Evolutionary conservation across 2,888 invertebrate species (phyloP), one percentile per base, ranked within the genome.

Genomic region (Zele albiditarsus): DNA sequence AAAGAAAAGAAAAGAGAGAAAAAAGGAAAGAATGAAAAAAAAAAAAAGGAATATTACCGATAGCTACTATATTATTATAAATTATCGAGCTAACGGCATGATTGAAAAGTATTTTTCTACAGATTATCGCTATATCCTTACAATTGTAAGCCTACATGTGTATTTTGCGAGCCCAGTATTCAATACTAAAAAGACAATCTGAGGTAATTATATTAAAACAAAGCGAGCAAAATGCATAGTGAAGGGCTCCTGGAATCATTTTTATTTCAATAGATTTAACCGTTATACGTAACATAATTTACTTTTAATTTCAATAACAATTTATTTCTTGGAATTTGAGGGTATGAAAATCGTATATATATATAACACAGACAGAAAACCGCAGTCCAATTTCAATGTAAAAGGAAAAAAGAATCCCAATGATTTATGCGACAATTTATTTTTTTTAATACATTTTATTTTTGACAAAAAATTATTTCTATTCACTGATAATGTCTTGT

Each of bases 171-270:
- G 53, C 73, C 8, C 71, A 75, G 28, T 71, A 67, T 73, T 73
- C 57, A 66, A 75, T 71, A 53, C 66, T 71, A 65, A 77, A 46
- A 71, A 72, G 79, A 76, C 74, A 79, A 79, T 79, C 75, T 74
- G 71, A 74, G 71, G 28, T 71, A 49, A 75, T 25, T 72, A 27
- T 60, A 25, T 25, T 20, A 38, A 38, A 38, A 38, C 58, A 16
- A 60, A 60, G 58, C 46, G n/a, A 46, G 16, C 46, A 46, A 46
- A 46, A 46, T 46, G 53, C 20, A 53, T 20, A 53, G 6, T n/a
- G 20, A 1, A 53, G n/a, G 53, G 10, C 53, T 23, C 23, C n/a
- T 53, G n/a, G n/a, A 20, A n/a, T 20, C 2, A 10, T 53, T 2
- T 20, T 53, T 53, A 23, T 53, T 10, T n/a, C 2, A 3, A 8